Evolutionary conservation across 2,113 vertebrate species (phyloP), one percentile per base, ranked within the genome.

Genomic region (Strix uralensis): DNA sequence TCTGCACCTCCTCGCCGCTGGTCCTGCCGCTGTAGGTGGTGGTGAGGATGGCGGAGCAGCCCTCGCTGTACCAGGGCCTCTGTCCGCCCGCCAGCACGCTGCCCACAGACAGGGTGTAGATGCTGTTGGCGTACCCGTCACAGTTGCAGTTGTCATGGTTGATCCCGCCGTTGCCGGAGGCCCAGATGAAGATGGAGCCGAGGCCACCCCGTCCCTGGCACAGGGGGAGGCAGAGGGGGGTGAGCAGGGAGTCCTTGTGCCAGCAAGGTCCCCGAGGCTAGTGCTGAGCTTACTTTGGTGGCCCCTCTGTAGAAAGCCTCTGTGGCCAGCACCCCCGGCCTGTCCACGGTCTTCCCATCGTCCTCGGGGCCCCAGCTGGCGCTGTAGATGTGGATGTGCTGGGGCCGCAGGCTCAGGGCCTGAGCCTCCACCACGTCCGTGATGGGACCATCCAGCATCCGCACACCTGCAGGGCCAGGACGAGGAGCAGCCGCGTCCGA

Each of bases 281-380:
- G 19, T 1, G 0, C 66, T 1, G 3, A 2, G 12, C 95, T 96
- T 88, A 98, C 98, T 2, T 96, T 65, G 49, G 38, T 84, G 15
- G 97, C 93, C 0, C 98, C 98, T 3, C 40, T 96, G 88, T 40
- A 62, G 72, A 99, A 98, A 6, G 98, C 98, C 38, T 98, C 92
- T 0, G 4, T 29, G 8, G 98, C 98, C 81, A 98, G 96, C 30
- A 74, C 0, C 1, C 98, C 98, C 0, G 98, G 98, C 20, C 98
- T 98, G 0, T 98, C 98, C 92, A 98, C 97, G 0, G 97, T 98
- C 66, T 78, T 96, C 9, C 98, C 98, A 0, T 98, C 95, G 0
- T 99, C 98, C 86, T 96, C 77, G 0, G 98, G 98, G 13, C 98
- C 98, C 98, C 98, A 98, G 96, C 98, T 98, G 94, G 98, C 97